Evolutionary conservation across 2,797 vertebrate species (phyloP).

Genomic region (Lophius americanus): DNA sequence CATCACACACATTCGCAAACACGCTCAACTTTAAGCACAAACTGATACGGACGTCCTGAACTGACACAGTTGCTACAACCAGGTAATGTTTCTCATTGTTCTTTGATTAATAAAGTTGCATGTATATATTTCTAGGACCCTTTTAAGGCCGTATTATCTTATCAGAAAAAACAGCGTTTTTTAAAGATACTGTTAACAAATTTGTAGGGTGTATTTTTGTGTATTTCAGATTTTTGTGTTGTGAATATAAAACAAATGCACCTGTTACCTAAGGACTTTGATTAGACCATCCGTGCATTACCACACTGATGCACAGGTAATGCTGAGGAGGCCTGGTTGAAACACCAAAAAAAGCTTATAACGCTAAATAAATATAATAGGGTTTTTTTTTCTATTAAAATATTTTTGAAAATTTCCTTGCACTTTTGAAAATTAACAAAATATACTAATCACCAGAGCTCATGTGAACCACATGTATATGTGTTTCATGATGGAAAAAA

Average conservation of each 20-base stretch:
- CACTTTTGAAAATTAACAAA: neutral
- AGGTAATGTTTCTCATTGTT: slow-evolving; percentile 51
- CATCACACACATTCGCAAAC: slow-evolving; percentile 48
- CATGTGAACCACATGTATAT: neutral
- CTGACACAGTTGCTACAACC: slow-evolving; percentile 11
- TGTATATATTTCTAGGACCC: neutral
- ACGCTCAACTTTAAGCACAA: slow-evolving; percentile 21
- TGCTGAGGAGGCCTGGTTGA: neutral
- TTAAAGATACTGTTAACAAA: neutral
- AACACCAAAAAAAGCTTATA: neutral
- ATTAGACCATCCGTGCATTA: neutral
- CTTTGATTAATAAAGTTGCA: neutral
- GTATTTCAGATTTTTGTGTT: neutral
- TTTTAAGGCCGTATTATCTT: neutral
- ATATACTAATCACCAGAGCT: neutral
- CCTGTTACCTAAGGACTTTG: slow-evolving; percentile 50
- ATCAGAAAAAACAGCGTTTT: slow-evolving; percentile 6
- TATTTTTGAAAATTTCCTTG: neutral
- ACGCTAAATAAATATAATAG: neutral
- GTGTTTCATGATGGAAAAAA: neutral
- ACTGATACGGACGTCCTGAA: slow-evolving; percentile 16
- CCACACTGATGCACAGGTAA: neutral
- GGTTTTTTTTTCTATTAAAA: neutral
- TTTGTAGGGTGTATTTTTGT: slow-evolving; percentile 1
- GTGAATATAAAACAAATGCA: slow-evolving; percentile 29